phyloP scores from a whole-genome alignment of 2,113 vertebrate genomes.

The Cyprinodon variegatus region DNA sequence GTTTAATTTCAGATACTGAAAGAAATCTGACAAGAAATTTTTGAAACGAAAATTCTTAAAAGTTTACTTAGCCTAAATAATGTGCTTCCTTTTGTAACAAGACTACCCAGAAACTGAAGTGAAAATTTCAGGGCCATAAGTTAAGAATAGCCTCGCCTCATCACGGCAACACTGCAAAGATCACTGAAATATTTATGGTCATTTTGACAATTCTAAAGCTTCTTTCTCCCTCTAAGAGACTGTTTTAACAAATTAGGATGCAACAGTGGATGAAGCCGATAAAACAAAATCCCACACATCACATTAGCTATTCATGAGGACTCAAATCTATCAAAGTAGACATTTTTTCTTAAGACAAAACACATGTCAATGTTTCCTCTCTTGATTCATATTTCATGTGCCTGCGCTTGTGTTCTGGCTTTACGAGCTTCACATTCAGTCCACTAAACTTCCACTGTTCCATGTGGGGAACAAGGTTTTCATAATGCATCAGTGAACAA shows the following conservation, averaged over 20 bases:
- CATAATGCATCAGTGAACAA: constrained; percentile 50
- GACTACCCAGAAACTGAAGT: constrained; percentile 16
- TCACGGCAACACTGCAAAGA: constrained; percentile 46
- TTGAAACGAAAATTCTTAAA: neutral
- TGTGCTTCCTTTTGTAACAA: constrained; percentile 24
- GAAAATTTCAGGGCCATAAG: constrained; percentile 10
- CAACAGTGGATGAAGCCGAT: constrained; percentile 36
- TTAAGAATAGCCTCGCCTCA: constrained; percentile 20
- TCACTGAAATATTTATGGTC: constrained; percentile 69
- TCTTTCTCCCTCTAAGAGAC: constrained; percentile 43
- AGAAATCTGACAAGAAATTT: neutral
- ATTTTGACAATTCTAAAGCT: constrained; percentile 46
- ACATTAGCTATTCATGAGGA: constrained; percentile 47
- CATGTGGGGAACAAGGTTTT: constrained; percentile 43
- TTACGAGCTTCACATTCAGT: constrained; percentile 54
- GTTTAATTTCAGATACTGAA: too few relatives aligned
- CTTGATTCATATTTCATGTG: constrained; percentile 65
- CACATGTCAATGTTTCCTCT: constrained; percentile 46
- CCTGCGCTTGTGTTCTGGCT: constrained; percentile 21
- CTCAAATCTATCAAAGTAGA: constrained; percentile 43
- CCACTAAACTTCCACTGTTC: constrained; percentile 56
- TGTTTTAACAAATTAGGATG: constrained; percentile 64
- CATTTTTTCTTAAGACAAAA: constrained; percentile 48
- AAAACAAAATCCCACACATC: constrained; percentile 41
- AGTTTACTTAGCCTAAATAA: constrained; percentile 15